Percentiles rank a stretch among this genome's conserved stretches.
Evolutionary conservation across 2,113 vertebrate species (phyloP).

Genomic region (Pandion haliaetus): DNA sequence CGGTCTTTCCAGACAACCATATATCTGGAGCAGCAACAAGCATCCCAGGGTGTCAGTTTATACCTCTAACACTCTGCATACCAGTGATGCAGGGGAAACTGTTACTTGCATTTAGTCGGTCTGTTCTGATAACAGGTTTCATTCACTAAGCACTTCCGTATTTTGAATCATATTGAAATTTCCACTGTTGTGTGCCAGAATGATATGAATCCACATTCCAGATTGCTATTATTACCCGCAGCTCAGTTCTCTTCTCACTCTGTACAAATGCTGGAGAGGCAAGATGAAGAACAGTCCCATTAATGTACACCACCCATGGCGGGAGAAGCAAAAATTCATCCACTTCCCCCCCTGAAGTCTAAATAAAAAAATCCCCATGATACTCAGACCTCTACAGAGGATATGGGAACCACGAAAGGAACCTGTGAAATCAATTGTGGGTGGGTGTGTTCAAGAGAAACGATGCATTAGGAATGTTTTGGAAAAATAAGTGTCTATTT

Average conservation of each 20-base stretch:
- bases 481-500: neutral
- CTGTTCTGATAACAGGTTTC: neutral
- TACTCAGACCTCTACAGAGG: neutral
- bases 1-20: neutral
- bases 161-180: neutral
- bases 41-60: neutral
- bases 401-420: neutral
- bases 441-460: neutral
- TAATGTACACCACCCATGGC: neutral
- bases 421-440: neutral
- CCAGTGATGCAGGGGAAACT: neutral
- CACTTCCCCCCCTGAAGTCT: neutral
- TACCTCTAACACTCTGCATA: neutral
- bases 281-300: neutral
- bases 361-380: neutral
- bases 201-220: neutral
- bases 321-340: neutral
- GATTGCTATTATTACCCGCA: neutral
- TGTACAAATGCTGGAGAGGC: neutral
- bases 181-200: neutral
- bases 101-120: neutral
- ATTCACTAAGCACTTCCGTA: neutral
- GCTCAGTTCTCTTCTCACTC: neutral
- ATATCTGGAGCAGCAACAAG: neutral
- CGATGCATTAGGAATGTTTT: neutral